Percentiles rank a stretch among this genome's conserved stretches.
phyloP scores from a whole-genome alignment of 2,113 vertebrate genomes.

The Mormyrus iriodes region DNA sequence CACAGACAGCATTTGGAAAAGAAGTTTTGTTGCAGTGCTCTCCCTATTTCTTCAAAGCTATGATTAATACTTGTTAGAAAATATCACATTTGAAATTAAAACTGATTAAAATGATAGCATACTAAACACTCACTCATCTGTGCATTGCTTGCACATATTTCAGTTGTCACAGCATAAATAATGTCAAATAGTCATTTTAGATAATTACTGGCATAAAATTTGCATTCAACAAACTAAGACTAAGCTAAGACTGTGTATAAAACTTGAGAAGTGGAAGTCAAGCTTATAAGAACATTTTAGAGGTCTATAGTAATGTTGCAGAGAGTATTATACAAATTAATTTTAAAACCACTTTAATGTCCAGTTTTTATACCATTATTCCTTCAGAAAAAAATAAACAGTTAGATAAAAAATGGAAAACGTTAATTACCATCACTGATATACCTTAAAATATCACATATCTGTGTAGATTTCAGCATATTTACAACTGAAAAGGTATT shows the following conservation, averaged over 20 bases:
- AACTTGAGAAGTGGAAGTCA: background rate
- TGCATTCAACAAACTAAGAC: background rate
- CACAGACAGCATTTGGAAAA: background rate
- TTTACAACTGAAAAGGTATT: background rate
- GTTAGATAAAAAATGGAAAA: background rate
- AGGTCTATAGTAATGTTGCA: background rate
- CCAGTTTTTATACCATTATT: background rate
- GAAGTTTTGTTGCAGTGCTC: background rate
- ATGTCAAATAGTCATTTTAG: background rate
- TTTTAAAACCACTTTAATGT: background rate
- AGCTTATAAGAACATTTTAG: no score
- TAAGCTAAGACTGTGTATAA: background rate
- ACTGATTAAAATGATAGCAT: background rate
- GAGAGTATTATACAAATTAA: background rate
- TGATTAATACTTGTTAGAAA: background rate
- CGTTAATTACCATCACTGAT: background rate
- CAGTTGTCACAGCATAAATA: background rate
- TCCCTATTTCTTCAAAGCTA: background rate
- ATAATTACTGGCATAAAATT: background rate
- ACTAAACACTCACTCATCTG: background rate
- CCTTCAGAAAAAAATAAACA: background rate
- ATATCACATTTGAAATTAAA: background rate
- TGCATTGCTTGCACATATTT: background rate
- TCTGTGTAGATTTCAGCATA: background rate
- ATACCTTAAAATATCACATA: background rate